phyloP scores from a whole-genome alignment of 1,140 invertebrate species.

The Sarcophaga bullata region DNA sequence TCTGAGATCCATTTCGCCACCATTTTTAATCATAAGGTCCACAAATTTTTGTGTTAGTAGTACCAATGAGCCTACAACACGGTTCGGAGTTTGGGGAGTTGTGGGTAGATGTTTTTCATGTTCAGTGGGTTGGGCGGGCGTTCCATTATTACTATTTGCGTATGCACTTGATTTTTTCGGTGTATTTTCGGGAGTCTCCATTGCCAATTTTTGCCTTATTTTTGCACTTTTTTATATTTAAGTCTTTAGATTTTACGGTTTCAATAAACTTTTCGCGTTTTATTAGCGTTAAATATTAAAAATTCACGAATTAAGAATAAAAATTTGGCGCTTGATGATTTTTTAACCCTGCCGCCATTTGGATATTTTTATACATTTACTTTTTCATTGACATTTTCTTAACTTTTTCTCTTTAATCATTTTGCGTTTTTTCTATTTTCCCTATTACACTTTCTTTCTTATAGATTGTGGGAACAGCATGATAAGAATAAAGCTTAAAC shows the following conservation, averaged over 20 bases:
- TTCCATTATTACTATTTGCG: conserved; percentile 46
- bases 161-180: conserved; percentile 41
- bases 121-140: conserved; percentile 46
- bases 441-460: not conserved
- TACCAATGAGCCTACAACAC: conserved; percentile 59
- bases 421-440: conserved; percentile 19
- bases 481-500: not conserved
- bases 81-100: conserved; percentile 50
- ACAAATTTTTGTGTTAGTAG: conserved; percentile 62
- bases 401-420: conserved; percentile 44
- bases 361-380: conserved; percentile 55
- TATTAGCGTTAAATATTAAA: conserved; percentile 48
- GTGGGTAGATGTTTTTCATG: conserved; percentile 38
- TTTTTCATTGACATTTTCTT: conserved; percentile 46
- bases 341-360: conserved; percentile 59
- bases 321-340: conserved; percentile 62
- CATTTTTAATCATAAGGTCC: conserved; percentile 59
- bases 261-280: conserved; percentile 1
- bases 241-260: not conserved
- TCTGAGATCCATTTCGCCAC: conserved; percentile 58
- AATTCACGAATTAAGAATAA: conserved; percentile 60
- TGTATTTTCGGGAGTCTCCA: conserved; percentile 36
- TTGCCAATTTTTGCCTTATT: not conserved
- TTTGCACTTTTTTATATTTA: not conserved
- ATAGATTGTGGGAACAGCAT: not conserved